Evolutionary conservation across 2,113 vertebrate genomes (phyloP), one percentile per base, ranked within the genome.

Genomic region (Amblyopsis rosae): DNA sequence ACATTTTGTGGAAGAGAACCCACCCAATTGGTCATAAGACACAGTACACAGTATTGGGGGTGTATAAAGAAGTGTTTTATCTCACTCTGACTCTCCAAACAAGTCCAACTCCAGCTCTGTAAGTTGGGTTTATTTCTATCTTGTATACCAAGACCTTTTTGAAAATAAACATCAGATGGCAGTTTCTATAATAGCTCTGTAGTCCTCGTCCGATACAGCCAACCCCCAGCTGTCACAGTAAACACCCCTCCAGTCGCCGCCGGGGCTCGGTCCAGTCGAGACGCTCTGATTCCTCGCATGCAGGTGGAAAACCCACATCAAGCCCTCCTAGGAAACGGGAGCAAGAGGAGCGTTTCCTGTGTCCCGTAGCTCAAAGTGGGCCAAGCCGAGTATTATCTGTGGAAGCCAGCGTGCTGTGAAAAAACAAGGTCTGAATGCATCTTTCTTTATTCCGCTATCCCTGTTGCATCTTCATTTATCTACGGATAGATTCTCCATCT

Each of bases 171-270:
- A 82, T 80, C 75, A 76, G 70, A 78, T 73, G 81, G 85, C 82
- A 86, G 84, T 82, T 81, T 89, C 80, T 80, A 76, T 72, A 26
- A 26, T 26, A 26, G 26, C 82, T 76, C 85, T 65, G 56, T 76
- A 85, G 72, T 62, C 75, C 67, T 86, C 65, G 77, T 82, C 83
- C 70, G 82, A 87, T 82, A 80, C 73, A 87, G 79, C 84, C 84
- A 81, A 81, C 75, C 81, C 83, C 85, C 84, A 88, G 87, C 85
- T 88, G 85, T 82, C 73, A 79, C 19, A 66, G 74, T 19, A 83
- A 76, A 80, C 83, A 82, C 70, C 69, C 76, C 73, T 85, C 82
- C 76, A 88, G 86, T 79, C 83, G 59, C 67, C 82, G 70, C 78
- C 76, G 83, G 78, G 71, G 69, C 72, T 83, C 65, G 72, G 78